Evolutionary conservation across 53 echinoderm and acorn worm genomes (phyloP).

Genomic region (Zoroaster sp.): DNA sequence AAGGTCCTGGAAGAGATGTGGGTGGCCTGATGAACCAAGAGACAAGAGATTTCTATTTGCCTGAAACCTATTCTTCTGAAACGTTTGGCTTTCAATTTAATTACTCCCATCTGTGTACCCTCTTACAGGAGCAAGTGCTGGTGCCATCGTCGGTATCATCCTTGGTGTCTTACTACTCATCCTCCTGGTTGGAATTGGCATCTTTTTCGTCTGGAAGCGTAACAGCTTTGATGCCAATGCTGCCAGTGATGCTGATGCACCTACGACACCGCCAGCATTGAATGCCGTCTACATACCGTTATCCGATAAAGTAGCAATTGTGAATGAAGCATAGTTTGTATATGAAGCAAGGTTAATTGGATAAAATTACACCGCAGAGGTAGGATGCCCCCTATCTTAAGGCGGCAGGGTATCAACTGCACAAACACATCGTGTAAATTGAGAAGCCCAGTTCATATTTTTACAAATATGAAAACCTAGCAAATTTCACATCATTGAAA

Average conservation of each 20-base stretch:
- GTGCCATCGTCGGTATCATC: slow-evolving; percentile 38
- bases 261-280: slow-evolving; percentile 4
- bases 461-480: background rate
- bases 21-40: too few relatives aligned
- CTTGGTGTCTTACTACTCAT: background rate
- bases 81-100: background rate
- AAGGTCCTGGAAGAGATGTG: too few relatives aligned
- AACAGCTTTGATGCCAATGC: background rate
- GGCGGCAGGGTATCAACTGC: background rate
- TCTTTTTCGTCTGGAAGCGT: slow-evolving; percentile 13
- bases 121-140: background rate
- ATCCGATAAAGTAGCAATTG: slow-evolving; percentile 37
- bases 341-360: too few relatives aligned
- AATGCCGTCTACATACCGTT: slow-evolving; percentile 27
- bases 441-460: background rate
- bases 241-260: background rate
- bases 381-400: background rate
- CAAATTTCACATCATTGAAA: background rate
- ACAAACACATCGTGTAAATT: background rate
- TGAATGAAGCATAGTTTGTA: slow-evolving; percentile 26
- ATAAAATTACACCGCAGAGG: too few relatives aligned
- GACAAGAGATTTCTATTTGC: background rate
- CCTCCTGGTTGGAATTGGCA: background rate
- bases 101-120: background rate
- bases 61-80: too few relatives aligned